Conservation (phyloP, 1,140 invertebrate species). For the Pseudobourletiella spinata region DNA sequence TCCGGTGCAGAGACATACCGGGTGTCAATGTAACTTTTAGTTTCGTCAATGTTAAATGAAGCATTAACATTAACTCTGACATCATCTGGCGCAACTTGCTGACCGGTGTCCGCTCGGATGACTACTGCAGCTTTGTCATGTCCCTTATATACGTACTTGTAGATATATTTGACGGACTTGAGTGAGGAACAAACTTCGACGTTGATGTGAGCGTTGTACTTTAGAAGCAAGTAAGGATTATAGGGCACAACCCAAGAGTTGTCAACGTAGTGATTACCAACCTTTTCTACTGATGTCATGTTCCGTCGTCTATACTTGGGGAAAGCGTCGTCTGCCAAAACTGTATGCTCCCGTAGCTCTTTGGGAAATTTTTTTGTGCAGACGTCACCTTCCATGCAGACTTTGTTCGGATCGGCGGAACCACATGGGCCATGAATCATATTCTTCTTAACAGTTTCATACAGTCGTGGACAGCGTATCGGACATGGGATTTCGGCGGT, state of each 20-base stretch:
- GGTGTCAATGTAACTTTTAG: not conserved
- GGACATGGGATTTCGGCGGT: slow-evolving; percentile 43
- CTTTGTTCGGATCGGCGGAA: slow-evolving; percentile 5
- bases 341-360: slow-evolving; percentile 36
- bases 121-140: not conserved
- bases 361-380: slow-evolving; percentile 42
- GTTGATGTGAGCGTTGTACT: slow-evolving; percentile 45
- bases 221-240: slow-evolving; percentile 43
- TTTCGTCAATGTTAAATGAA: slow-evolving; percentile 30
- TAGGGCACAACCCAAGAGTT: slow-evolving; percentile 4
- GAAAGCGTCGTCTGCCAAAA: slow-evolving; percentile 41
- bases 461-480: slow-evolving; percentile 37
- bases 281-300: no score
- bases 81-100: not conserved
- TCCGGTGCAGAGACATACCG: slow-evolving; percentile 36
- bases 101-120: slow-evolving; percentile 4
- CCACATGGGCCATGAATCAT: slow-evolving; percentile 41
- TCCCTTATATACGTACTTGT: slow-evolving; percentile 14
- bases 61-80: not conserved
- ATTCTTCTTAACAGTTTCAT: slow-evolving; percentile 40
- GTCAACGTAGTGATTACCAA: slow-evolving; percentile 1
- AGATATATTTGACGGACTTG: slow-evolving; percentile 45
- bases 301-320: slow-evolving; percentile 39
- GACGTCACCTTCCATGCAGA: slow-evolving; percentile 38
- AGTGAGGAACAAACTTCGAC: slow-evolving; percentile 46